Evolutionary conservation across 2,888 invertebrate genomes (phyloP).

Genomic region (Cremastinae sp.): DNA sequence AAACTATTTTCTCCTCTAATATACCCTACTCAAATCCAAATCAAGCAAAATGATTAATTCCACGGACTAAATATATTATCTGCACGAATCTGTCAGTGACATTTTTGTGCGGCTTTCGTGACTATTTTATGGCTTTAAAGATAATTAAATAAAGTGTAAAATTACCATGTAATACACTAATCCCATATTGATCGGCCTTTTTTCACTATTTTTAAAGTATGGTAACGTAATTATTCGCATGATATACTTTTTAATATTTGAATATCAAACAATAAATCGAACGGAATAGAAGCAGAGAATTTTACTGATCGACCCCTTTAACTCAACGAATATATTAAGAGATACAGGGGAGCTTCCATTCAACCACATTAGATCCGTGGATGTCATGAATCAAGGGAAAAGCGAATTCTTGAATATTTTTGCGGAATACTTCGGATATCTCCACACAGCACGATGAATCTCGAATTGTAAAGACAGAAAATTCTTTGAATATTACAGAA

Average conservation of each 20-base stretch:
- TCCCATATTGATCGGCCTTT: too few relatives aligned
- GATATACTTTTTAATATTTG: too few relatives aligned
- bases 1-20: not conserved
- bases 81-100: too few relatives aligned
- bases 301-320: not conserved
- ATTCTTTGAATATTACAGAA: constrained; percentile 3
- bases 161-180: too few relatives aligned
- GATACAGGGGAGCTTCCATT: constrained; percentile 1
- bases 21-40: not conserved
- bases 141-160: too few relatives aligned
- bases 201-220: too few relatives aligned
- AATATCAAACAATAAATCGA: too few relatives aligned
- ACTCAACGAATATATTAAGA: constrained; percentile 2
- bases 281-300: not conserved
- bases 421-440: constrained; percentile 9
- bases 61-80: too few relatives aligned
- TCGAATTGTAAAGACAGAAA: not conserved
- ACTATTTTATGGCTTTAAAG: too few relatives aligned
- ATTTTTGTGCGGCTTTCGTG: too few relatives aligned
- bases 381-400: constrained; percentile 16
- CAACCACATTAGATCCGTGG: constrained; percentile 1
- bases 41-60: too few relatives aligned
- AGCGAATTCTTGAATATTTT: constrained; percentile 4
- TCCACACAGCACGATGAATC: not conserved
- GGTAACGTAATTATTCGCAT: too few relatives aligned